phyloP scores from a whole-genome alignment of 2,888 invertebrate genomes.

The Dryobota labecula region DNA sequence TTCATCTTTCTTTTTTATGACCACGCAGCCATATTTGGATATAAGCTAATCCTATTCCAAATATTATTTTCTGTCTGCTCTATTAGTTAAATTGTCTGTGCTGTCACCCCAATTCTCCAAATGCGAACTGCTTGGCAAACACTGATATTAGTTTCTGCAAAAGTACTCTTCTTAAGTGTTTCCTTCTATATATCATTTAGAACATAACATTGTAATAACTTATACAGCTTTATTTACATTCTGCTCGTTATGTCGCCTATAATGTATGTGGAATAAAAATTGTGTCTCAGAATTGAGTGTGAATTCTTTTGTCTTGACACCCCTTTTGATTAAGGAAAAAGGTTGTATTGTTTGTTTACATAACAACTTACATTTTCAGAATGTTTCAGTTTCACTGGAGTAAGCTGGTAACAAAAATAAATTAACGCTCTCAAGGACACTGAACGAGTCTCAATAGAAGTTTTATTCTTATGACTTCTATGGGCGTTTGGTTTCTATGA shows the following conservation, averaged over 20 bases:
- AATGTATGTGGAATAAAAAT: slow-evolving; percentile 54
- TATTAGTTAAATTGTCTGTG: slow-evolving; percentile 71
- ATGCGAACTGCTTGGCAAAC: slow-evolving; percentile 88
- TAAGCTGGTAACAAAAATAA: slow-evolving; percentile 11
- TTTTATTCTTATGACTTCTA: too few relatives aligned
- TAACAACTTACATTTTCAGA: slow-evolving; percentile 1
- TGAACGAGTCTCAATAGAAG: too few relatives aligned
- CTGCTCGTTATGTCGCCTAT: slow-evolving; percentile 50
- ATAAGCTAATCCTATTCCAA: slow-evolving; percentile 54
- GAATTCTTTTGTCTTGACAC: slow-evolving; percentile 59
- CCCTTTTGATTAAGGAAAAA: slow-evolving; percentile 60
- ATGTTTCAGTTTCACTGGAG: background rate
- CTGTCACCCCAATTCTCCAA: slow-evolving; percentile 86
- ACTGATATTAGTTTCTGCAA: slow-evolving; percentile 87
- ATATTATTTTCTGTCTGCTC: slow-evolving; percentile 67
- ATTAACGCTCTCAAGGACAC: too few relatives aligned
- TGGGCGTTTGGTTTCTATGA: too few relatives aligned
- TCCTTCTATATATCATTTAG: slow-evolving; percentile 83
- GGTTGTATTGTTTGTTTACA: slow-evolving; percentile 51
- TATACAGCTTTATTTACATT: slow-evolving; percentile 63
- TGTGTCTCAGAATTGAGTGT: slow-evolving; percentile 47
- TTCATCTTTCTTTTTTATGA: slow-evolving; percentile 34
- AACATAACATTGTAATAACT: slow-evolving; percentile 65
- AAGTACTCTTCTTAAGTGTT: slow-evolving; percentile 85
- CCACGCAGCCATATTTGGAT: slow-evolving; percentile 42